phyloP scores from a whole-genome alignment of 2,888 invertebrate species.

The Acleris laterana region DNA sequence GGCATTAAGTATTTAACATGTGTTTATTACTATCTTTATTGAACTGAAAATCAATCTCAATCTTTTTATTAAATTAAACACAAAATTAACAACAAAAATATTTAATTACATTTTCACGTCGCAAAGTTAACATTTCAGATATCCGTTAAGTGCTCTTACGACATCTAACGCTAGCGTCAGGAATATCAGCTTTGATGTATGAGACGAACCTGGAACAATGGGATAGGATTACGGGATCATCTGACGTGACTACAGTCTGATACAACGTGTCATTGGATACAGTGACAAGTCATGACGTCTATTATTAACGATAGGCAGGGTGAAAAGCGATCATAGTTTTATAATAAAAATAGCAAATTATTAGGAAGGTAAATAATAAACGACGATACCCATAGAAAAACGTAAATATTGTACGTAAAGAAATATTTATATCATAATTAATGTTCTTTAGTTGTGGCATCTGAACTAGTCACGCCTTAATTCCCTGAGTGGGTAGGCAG shows the following conservation, averaged over 20 bases:
- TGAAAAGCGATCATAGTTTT: too few relatives aligned
- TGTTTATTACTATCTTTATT: too few relatives aligned
- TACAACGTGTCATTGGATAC: conserved; percentile 1
- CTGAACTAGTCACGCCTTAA: too few relatives aligned
- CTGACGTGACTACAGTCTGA: conserved; percentile 8
- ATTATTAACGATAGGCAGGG: conserved; percentile 14
- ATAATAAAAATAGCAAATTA: too few relatives aligned
- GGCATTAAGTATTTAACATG: too few relatives aligned
- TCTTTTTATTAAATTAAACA: conserved; percentile 9
- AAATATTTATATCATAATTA: too few relatives aligned
- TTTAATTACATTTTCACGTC: conserved; percentile 16
- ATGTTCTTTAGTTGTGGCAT: too few relatives aligned
- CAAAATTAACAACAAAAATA: conserved; percentile 23
- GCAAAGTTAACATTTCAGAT: conserved; percentile 22
- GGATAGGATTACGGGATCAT: conserved; percentile 24
- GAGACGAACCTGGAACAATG: conserved; percentile 39
- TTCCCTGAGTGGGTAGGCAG: too few relatives aligned
- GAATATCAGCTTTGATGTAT: conserved; percentile 34
- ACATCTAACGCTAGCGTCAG: conserved; percentile 24
- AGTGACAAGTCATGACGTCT: conserved; percentile 10
- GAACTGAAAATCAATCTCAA: too few relatives aligned
- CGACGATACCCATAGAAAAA: too few relatives aligned
- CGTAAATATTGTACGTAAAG: too few relatives aligned
- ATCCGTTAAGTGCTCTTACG: conserved; percentile 18
- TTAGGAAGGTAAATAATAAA: too few relatives aligned